phyloP scores from a whole-genome alignment of 2,888 invertebrate species.

The Neuroscelio doddi region DNA sequence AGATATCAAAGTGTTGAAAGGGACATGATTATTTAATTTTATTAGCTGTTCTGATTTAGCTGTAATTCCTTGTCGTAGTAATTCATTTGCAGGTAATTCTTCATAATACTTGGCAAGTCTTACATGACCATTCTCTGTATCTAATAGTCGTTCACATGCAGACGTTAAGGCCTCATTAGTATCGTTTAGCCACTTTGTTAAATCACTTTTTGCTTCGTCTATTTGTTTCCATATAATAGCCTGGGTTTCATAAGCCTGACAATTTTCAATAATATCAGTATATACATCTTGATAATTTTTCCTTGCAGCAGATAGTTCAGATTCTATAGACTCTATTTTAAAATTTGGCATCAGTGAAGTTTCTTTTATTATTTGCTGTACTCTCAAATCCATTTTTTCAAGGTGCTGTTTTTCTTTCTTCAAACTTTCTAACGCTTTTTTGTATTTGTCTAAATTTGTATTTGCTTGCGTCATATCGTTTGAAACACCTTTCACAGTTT shows the following conservation, averaged over 20 bases:
- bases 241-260: slow-evolving; percentile 89
- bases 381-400: slow-evolving; percentile 85
- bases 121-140: slow-evolving; percentile 85
- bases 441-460: slow-evolving; percentile 81
- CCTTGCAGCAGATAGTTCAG: slow-evolving; percentile 78
- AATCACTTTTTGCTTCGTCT: slow-evolving; percentile 87
- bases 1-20: slow-evolving; percentile 80
- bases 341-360: slow-evolving; percentile 80
- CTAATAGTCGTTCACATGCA: slow-evolving; percentile 83
- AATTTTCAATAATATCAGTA: slow-evolving; percentile 81
- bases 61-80: slow-evolving; percentile 83
- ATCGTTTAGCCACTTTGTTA: slow-evolving; percentile 87
- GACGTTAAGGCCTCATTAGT: slow-evolving; percentile 85
- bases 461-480: slow-evolving; percentile 83
- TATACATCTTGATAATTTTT: slow-evolving; percentile 82
- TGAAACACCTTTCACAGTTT: slow-evolving; percentile 79
- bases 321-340: slow-evolving; percentile 74
- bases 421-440: slow-evolving; percentile 82
- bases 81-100: slow-evolving; percentile 85
- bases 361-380: slow-evolving; percentile 81
- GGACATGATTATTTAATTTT: slow-evolving; percentile 82
- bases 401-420: slow-evolving; percentile 83
- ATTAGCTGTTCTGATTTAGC: slow-evolving; percentile 86
- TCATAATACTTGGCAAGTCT: slow-evolving; percentile 88
- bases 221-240: slow-evolving; percentile 95